Evolutionary conservation across 2,888 invertebrate genomes (phyloP).

Genomic region (Oligia latruncula): DNA sequence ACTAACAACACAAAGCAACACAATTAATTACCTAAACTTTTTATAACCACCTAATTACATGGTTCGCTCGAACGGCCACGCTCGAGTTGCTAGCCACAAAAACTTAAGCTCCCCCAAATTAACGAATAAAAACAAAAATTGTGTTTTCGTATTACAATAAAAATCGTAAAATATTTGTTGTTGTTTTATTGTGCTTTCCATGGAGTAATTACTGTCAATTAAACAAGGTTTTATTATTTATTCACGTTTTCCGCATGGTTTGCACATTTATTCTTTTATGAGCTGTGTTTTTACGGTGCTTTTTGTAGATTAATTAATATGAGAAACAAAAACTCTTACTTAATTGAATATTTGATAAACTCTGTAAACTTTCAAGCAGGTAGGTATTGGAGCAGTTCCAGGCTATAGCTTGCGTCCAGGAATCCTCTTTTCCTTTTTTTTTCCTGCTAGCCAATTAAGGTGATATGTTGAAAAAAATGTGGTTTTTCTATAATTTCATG

Average conservation of each 20-base stretch:
- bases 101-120: slow-evolving; percentile 55
- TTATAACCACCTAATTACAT: slow-evolving; percentile 85
- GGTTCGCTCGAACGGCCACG: slow-evolving; percentile 76
- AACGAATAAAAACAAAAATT: slow-evolving; percentile 46
- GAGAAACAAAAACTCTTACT: neutral
- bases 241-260: slow-evolving; percentile 43
- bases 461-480: too few species aligned
- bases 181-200: slow-evolving; percentile 49
- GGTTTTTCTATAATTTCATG: too few species aligned
- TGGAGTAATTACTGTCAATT: slow-evolving; percentile 48
- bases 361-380: neutral
- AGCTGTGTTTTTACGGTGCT: neutral
- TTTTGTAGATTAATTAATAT: neutral
- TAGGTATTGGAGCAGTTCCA: neutral
- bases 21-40: slow-evolving; percentile 87
- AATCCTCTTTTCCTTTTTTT: neutral
- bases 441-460: neutral
- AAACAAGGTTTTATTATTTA: slow-evolving; percentile 38
- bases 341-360: neutral
- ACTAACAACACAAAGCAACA: slow-evolving; percentile 77
- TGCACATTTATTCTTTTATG: slow-evolving; percentile 24
- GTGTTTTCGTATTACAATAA: slow-evolving; percentile 38
- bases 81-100: slow-evolving; percentile 58
- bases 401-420: neutral
- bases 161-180: slow-evolving; percentile 43